Evolutionary conservation across 2,888 invertebrate genomes (phyloP).

Genomic region (Platerodrilus igneus): DNA sequence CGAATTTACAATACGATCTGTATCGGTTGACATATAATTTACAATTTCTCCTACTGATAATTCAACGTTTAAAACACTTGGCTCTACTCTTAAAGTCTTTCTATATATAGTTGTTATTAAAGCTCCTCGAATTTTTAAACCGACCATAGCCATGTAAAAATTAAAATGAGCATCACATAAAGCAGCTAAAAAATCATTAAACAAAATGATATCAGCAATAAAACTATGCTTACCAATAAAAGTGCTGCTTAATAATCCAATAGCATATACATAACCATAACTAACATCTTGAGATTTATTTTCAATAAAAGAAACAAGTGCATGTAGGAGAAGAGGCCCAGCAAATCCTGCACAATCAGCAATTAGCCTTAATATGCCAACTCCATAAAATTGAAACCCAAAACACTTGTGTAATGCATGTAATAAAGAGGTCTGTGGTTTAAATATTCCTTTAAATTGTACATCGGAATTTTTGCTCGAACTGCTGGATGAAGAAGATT

Average conservation of each 20-base stretch:
- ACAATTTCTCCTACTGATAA: slow-evolving; percentile 81
- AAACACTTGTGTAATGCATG: slow-evolving; percentile 70
- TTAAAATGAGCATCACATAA: slow-evolving; percentile 84
- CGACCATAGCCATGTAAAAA: slow-evolving; percentile 78
- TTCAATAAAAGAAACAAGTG: slow-evolving; percentile 74
- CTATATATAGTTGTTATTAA: slow-evolving; percentile 79
- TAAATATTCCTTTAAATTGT: slow-evolving; percentile 17
- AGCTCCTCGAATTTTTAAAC: slow-evolving; percentile 81
- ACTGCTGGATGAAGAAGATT: neutral
- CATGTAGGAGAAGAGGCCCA: slow-evolving; percentile 83
- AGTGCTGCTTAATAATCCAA: slow-evolving; percentile 61
- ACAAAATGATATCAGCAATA: neutral
- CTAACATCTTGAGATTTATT: slow-evolving; percentile 61
- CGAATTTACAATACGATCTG: slow-evolving; percentile 91
- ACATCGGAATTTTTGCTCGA: slow-evolving; percentile 17
- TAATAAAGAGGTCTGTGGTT: slow-evolving; percentile 53
- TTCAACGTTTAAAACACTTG: slow-evolving; percentile 40
- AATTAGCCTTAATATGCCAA: slow-evolving; percentile 77
- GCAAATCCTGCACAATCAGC: slow-evolving; percentile 83
- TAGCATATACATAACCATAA: slow-evolving; percentile 62
- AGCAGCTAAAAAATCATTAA: slow-evolving; percentile 55
- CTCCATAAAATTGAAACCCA: slow-evolving; percentile 75
- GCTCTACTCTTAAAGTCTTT: slow-evolving; percentile 55
- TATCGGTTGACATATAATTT: slow-evolving; percentile 96
- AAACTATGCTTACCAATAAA: slow-evolving; percentile 57